Base-by-base conservation (phyloP, 2,797 vertebrate species). In the Halcyon badia region DNA sequence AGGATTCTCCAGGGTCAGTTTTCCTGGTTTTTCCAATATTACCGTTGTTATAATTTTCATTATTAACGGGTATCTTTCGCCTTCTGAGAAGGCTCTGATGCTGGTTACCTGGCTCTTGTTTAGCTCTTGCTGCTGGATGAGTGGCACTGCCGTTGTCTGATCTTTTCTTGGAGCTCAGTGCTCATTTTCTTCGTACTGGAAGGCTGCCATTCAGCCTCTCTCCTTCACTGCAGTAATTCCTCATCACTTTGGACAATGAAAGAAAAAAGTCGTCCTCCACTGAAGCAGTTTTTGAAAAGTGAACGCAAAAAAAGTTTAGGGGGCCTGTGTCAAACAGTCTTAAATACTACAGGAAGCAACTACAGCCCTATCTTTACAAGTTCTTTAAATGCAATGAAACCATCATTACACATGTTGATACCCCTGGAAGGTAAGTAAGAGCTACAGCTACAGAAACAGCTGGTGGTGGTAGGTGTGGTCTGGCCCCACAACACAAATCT, bases 301-400 rank as follows among this genome's bases (percentile, higher is more conserved):
- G 73, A 76, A 71, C 91, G 82, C 57, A 44, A 77, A n/a, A 71
- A 73, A 90, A n/a, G 30, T 65, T 31, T 39, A 48, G 24, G 51
- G 60, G 70, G 60, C 52, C 12, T 12, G 4, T 54, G 17, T 35
- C 60, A 60, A 66, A 60, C 3, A 70, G 33, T 58, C 66, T 65
- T n/a, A 79, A 95, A 90, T 94, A 84, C 39, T 52, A 73, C 81
- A 75, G 46, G 65, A 87, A 60, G 31, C 51, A 88, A 71, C 28
- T 60, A 61, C 41, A 84, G 48, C 19, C 41, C 30, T 76, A 39
- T 75, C 57, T 56, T 77, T 65, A 66, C 37, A 49, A 79, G 37
- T 57, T 46, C 8, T 75, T 80, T 90, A 81, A 89, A 79, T 66
- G 71, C 54, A 82, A 6, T 24, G 26, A 66, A 82, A 60, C 62